Base-by-base conservation (phyloP, 37 sponge, comb jelly and placozoan species). In the Chondrilla cf. caribensis region DNA sequence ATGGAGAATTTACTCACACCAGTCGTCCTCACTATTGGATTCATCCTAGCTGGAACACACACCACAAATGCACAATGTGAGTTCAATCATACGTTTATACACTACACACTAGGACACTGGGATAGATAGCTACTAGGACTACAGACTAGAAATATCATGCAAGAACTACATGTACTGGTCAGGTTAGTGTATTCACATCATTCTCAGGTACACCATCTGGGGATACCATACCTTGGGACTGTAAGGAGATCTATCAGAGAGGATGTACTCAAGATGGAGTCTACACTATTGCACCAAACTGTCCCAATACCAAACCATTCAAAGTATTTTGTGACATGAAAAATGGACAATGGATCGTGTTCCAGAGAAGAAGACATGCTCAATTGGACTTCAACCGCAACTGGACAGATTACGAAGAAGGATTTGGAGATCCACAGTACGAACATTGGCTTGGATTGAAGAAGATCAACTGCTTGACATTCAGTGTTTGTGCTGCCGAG, bases 261-360 rank as follows among this genome's bases (percentile, higher is more conserved):
- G 64, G 64, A 26, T 60, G 64, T 26, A 60, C 64, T 26, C 5
- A 22, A 26, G 24, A 22, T 26, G 64, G 64, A 6, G 64, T 60
- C 64, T 60, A 60, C 64, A 60, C 64, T 26, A 60, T 60, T 60
- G 64, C 24, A 22, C 64, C 64, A 19, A 22, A 60, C 28, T 60
- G 64, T 26, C 64, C 64, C 29, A 9, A 26, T 26, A 60, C 18
- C 77, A 73, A 73, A 73, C 77, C 77, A 44, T 39, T 73, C 43
- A 44, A n/a, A 24, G 77, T 73, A n/a, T 73, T 5, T 21, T 73
- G 77, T 73, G 77, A 73, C 37, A 73, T 73, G 77, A 29, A 60
- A 22, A 60, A 73, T 73, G 77, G 77, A 73, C 14, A 73, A 29
- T 73, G 47, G 64, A 26, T 60, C 5, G 64, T 60, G 5, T 73